phyloP scores from a whole-genome alignment of 2,113 vertebrate species.

The Nothobranchius kuhntae region DNA sequence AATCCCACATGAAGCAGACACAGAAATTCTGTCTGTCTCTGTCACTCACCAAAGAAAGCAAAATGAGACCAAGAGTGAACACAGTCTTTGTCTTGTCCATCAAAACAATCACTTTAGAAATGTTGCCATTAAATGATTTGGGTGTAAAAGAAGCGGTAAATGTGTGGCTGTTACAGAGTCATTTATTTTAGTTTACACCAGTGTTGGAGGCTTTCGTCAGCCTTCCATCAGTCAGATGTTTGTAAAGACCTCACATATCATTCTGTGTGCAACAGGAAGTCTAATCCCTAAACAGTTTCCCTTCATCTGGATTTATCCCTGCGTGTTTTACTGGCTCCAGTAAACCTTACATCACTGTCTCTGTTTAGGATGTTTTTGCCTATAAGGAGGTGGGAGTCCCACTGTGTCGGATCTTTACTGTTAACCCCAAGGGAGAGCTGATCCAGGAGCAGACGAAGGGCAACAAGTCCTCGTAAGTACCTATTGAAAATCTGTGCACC shows the following conservation, averaged over 20 bases:
- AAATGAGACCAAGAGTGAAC: constrained; percentile 25
- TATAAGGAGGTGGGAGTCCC: constrained; percentile 97
- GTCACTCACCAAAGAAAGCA: constrained; percentile 32
- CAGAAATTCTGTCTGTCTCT: constrained; percentile 13
- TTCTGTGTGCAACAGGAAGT: no score
- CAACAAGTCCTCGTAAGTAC: constrained; percentile 96
- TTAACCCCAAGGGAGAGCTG: constrained; percentile 97
- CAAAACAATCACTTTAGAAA: constrained; percentile 34
- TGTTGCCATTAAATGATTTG: no score
- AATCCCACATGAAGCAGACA: constrained; percentile 43
- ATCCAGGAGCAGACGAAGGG: constrained; percentile 97
- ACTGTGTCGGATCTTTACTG: constrained; percentile 94
- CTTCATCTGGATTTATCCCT: neutral
- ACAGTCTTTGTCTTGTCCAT: neutral
- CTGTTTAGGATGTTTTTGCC: constrained; percentile 90
- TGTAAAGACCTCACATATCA: neutral
- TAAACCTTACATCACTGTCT: constrained; percentile 34
- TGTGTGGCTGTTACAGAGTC: constrained; percentile 29
- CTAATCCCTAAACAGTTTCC: neutral
- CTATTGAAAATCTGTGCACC: neutral
- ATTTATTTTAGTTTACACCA: constrained; percentile 29
- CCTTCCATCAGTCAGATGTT: constrained; percentile 19
- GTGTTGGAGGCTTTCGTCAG: constrained; percentile 14
- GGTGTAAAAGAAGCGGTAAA: constrained; percentile 48
- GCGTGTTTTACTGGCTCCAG: neutral